Evolutionary conservation across 2,888 invertebrate genomes (phyloP).

Genomic region (Meiosimyza decipiens): DNA sequence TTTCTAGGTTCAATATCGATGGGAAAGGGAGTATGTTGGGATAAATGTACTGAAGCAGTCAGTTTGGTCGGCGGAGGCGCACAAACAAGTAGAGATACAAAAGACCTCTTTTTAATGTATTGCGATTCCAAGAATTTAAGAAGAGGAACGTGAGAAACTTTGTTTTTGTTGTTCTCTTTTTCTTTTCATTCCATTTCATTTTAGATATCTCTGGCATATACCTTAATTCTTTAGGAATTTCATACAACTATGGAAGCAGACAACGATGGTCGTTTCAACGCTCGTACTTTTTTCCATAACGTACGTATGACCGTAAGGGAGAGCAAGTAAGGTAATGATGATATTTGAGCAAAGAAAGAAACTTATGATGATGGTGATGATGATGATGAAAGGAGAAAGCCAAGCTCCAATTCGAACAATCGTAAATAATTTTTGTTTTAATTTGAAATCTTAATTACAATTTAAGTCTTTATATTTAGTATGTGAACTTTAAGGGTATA

Average conservation of each 20-base stretch:
- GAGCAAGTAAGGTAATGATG: slow-evolving; percentile 9
- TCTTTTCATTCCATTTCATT: slow-evolving; percentile 55
- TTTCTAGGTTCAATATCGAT: slow-evolving; percentile 59
- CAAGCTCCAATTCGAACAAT: slow-evolving; percentile 54
- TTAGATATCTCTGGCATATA: slow-evolving; percentile 48
- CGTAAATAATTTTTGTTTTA: slow-evolving; percentile 35
- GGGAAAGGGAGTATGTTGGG: slow-evolving; percentile 54
- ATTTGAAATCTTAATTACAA: background rate
- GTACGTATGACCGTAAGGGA: slow-evolving; percentile 6
- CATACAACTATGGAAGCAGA: slow-evolving; percentile 39
- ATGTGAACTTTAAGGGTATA: too few relatives aligned
- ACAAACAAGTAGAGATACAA: slow-evolving; percentile 46
- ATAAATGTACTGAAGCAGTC: slow-evolving; percentile 15
- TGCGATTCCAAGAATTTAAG: slow-evolving; percentile 66
- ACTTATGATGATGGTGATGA: slow-evolving; percentile 12
- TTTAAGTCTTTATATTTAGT: too few relatives aligned
- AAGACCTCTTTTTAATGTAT: slow-evolving; percentile 66
- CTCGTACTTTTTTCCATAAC: background rate
- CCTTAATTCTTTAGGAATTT: slow-evolving; percentile 61
- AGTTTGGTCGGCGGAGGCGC: slow-evolving; percentile 38
- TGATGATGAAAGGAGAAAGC: slow-evolving; percentile 61
- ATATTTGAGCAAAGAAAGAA: slow-evolving; percentile 12
- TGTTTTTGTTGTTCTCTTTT: slow-evolving; percentile 64
- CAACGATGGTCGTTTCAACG: slow-evolving; percentile 7
- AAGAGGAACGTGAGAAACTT: slow-evolving; percentile 66